Evolutionary conservation across 2,797 vertebrate species (phyloP), one percentile per base, ranked within the genome.

Genomic region (Phataginus tricuspis): DNA sequence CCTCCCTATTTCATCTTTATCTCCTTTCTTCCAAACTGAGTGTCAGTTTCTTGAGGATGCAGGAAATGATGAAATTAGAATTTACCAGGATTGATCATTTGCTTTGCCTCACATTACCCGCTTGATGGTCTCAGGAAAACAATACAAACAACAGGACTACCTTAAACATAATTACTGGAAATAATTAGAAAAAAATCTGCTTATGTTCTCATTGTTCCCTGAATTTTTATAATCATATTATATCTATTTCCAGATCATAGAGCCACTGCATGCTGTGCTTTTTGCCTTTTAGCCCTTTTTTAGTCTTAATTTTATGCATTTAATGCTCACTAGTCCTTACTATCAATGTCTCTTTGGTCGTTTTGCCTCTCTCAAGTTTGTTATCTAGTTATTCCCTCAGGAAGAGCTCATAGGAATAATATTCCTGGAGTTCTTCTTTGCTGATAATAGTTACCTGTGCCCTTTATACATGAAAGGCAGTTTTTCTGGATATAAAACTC

Each of bases 401-500:
- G 27, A 85, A 88, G 61, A 78, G 7, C 42, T 90, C 49, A 12
- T 19, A 75, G 51, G 51, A 83, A 95, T 10, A 49, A 42, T 29
- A 61, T 42, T 39, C 14, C 63, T 85, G 37, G 61, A 42, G 1
- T 82, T 80, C n/a, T 84, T 92, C 14, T 13, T 10, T 82, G 25
- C 49, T 15, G 51, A 71, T 55, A 72, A 91, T 27, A 77, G 61
- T 88, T 77, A 66, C 53, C 55, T 78, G 15, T 86, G 45, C 23
- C 63, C 21, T 95, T 80, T 77, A 6, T 63, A 72, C 29, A 49
- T 19, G 42, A 66, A 91, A 87, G 37, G 59, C 31, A 14, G 34
- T 63, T 95, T 85, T 95, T 71, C 84, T 78, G 15, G 51, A 92
- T 71, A 59, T 63, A 84, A 93, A 95, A 90, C 78, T 68, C 31